Evolutionary conservation across 2,113 vertebrate species (phyloP).

Genomic region (Spheniscus mendiculus): DNA sequence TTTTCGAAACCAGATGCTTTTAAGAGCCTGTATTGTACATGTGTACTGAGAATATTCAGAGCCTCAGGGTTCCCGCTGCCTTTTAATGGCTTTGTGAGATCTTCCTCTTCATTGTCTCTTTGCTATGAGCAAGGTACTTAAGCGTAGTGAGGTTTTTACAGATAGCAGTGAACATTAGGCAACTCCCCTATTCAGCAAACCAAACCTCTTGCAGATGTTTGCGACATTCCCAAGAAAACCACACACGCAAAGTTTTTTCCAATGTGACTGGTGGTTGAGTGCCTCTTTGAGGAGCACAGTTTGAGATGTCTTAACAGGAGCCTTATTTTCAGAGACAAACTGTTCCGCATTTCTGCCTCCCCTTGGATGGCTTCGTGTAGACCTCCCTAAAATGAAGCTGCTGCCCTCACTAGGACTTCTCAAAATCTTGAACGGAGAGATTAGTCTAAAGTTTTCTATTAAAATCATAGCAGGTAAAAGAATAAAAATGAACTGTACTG

Average conservation of each 20-base stretch:
- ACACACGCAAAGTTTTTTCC: rapidly evolving
- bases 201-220: background rate
- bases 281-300: background rate
- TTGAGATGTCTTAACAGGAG: background rate
- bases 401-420: background rate
- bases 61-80: background rate
- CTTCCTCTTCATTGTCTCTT: background rate
- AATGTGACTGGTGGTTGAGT: background rate
- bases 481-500: background rate
- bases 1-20: constrained; percentile 36
- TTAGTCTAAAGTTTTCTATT: background rate
- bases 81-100: constrained; percentile 14
- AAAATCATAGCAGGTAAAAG: background rate
- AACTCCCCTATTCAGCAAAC: background rate
- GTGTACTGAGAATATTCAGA: background rate
- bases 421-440: background rate
- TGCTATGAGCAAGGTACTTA: background rate
- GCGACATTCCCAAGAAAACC: background rate
- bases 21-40: background rate
- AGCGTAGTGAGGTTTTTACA: background rate
- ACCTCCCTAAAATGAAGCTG: background rate
- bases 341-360: background rate
- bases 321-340: background rate
- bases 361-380: background rate
- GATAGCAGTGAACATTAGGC: background rate